A percentile compares a stretch with the other conserved stretches of the same genome.
Conservation (phyloP, 2,888 invertebrate genomes). For the Desoria tigrina region DNA sequence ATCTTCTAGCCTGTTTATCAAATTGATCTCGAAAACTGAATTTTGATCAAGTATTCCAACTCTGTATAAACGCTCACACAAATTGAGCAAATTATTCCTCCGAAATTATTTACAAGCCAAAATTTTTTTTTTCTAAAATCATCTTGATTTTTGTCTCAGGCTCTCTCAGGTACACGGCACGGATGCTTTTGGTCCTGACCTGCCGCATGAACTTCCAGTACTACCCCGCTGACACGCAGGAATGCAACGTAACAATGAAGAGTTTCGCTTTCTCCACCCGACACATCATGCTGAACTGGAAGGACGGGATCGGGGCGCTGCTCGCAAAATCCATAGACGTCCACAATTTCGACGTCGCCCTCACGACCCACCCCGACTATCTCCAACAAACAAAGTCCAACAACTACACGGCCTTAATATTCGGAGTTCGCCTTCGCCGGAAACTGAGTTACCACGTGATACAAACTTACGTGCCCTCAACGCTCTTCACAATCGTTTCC, state of each 20-base stretch:
- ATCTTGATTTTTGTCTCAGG: background rate
- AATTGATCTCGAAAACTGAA: no score
- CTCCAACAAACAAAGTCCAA: conserved; percentile 3
- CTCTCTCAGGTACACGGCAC: background rate
- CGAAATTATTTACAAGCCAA: no score
- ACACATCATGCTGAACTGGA: conserved; percentile 7
- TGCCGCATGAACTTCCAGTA: conserved; percentile 16
- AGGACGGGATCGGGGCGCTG: background rate
- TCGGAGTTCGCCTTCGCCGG: conserved; percentile 1
- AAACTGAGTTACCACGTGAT: conserved; percentile 17
- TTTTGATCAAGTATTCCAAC: no score
- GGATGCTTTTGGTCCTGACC: background rate
- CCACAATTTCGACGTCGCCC: conserved; percentile 3
- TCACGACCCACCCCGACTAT: background rate
- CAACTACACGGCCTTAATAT: conserved; percentile 2
- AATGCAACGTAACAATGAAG: conserved; percentile 1
- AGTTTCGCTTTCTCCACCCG: background rate
- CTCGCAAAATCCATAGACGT: conserved; percentile 10
- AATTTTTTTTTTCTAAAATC: no score
- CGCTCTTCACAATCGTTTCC: background rate
- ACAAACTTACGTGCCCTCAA: conserved; percentile 16
- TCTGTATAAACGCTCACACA: no score
- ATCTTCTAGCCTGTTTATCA: no score
- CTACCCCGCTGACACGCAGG: conserved; percentile 21
- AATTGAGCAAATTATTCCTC: no score